A percentile compares a stretch with the other conserved stretches of the same genome.
Evolutionary conservation across 2,113 vertebrate species (phyloP).

Genomic region (Phasianus colchicus): DNA sequence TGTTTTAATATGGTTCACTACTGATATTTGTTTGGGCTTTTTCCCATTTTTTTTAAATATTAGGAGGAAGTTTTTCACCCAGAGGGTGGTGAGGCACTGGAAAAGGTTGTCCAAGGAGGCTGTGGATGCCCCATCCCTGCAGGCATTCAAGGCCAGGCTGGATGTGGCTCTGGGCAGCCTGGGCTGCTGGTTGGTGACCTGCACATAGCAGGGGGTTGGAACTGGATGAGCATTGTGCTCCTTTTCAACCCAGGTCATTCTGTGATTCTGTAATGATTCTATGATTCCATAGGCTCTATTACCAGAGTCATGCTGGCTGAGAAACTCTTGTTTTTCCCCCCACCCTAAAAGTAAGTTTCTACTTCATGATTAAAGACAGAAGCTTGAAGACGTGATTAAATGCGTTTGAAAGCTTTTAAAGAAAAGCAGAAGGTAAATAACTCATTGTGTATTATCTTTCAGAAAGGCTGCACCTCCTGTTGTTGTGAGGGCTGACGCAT

Average conservation of each 20-base stretch:
- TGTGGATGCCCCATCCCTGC: too few relatives aligned
- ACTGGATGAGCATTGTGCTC: too few relatives aligned
- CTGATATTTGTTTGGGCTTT: conserved; percentile 5
- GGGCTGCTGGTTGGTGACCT: too few relatives aligned
- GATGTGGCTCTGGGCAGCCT: too few relatives aligned
- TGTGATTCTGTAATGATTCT: too few relatives aligned
- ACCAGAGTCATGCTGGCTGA: neutral
- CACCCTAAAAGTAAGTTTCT: neutral
- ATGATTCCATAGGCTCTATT: neutral
- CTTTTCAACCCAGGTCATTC: too few relatives aligned
- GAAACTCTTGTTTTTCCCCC: accelerated
- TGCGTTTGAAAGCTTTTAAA: neutral
- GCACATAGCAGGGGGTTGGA: too few relatives aligned
- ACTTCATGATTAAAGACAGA: conserved; percentile 41
- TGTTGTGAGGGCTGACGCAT: conserved; percentile 11
- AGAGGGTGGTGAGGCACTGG: too few relatives aligned
- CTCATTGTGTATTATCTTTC: neutral
- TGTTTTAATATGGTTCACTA: neutral
- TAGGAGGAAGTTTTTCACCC: too few relatives aligned
- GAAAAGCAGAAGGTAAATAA: conserved; percentile 40
- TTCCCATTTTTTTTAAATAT: neutral
- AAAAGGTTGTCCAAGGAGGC: too few relatives aligned
- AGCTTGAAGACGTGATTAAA: conserved; percentile 18
- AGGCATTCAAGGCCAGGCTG: too few relatives aligned
- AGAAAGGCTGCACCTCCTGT: neutral